Percentiles rank a stretch among this genome's conserved stretches.
These are phyloP conservation scores for Okamejei kenojei DNA, from an alignment of 2,797 vertebrate genomes.

Conservation along the genomic window DNA sequence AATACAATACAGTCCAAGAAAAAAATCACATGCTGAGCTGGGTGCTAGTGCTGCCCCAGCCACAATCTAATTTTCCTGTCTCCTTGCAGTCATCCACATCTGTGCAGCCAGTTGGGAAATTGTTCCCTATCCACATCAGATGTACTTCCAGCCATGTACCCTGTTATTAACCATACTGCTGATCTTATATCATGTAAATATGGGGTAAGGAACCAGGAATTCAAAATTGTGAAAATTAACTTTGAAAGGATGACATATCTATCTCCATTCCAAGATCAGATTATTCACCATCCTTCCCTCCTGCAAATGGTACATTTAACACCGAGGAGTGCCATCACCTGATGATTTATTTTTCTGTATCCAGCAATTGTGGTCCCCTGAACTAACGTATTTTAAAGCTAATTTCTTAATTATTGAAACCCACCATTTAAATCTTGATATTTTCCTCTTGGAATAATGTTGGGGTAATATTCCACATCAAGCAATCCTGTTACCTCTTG, in stretches of 20 bases:
- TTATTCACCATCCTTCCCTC: neutral
- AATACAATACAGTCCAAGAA: neutral
- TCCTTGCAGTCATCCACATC: neutral
- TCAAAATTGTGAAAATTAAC: neutral
- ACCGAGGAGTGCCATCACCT: neutral
- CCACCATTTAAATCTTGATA: no score
- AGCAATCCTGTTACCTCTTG: neutral
- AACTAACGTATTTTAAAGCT: neutral
- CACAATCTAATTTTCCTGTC: neutral
- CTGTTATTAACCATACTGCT: neutral
- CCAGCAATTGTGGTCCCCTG: neutral
- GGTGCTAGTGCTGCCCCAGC: neutral
- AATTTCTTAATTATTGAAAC: neutral
- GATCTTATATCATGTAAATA: neutral
- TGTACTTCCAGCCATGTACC: neutral
- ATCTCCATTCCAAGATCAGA: neutral
- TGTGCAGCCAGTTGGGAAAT: neutral
- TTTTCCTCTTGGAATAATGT: neutral
- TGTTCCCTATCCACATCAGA: no score
- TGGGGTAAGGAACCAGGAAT: neutral
- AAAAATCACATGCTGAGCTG: neutral
- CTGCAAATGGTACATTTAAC: neutral
- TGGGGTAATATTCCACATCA: neutral
- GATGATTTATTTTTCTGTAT: neutral
- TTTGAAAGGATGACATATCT: neutral